phyloP scores from a whole-genome alignment of 2,888 invertebrate species.

The Cryptosula pallasiana region DNA sequence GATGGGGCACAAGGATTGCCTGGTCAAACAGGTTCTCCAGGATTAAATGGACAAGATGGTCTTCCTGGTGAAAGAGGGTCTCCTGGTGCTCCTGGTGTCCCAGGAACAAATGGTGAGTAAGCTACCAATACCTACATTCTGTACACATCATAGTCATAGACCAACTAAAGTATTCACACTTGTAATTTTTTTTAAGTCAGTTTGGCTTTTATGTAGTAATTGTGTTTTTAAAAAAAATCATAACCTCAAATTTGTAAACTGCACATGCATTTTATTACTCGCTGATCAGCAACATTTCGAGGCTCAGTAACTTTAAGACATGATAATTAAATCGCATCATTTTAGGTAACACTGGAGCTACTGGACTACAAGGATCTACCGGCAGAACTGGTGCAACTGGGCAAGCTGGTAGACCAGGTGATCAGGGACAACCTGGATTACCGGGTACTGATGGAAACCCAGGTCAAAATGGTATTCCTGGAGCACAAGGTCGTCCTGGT shows the following conservation, averaged over 20 bases:
- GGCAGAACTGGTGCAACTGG: constrained; percentile 21
- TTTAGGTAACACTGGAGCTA: constrained; percentile 2
- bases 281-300: too few species aligned
- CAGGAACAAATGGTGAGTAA: background rate
- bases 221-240: too few species aligned
- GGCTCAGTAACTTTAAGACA: background rate
- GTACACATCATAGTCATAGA: too few species aligned
- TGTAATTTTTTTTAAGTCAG: too few species aligned
- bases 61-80: constrained; percentile 3
- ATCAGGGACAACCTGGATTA: constrained; percentile 24
- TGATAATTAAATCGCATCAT: too few species aligned
- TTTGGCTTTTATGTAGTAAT: too few species aligned
- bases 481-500: constrained; percentile 25
- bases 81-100: background rate
- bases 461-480: constrained; percentile 25
- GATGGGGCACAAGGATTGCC: constrained; percentile 17
- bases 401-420: background rate
- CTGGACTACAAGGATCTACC: constrained; percentile 8
- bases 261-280: too few species aligned
- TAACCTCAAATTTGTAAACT: too few species aligned
- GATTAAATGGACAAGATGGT: constrained; percentile 17
- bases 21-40: constrained; percentile 24
- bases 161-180: too few species aligned
- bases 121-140: too few species aligned
- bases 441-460: constrained; percentile 24